phyloP scores from a whole-genome alignment of 2,888 invertebrate species.

The Nomada ferruginata region DNA sequence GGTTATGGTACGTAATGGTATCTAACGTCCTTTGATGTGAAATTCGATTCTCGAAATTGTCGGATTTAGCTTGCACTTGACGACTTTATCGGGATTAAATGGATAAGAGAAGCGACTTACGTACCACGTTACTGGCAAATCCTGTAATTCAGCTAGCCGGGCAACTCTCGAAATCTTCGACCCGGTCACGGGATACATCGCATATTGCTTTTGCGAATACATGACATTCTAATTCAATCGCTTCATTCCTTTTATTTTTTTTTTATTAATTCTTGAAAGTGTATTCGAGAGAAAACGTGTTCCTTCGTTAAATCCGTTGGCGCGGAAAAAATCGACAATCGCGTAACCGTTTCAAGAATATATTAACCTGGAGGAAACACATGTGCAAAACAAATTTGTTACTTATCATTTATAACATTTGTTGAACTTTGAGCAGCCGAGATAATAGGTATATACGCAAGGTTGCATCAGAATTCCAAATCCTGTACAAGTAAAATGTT shows the following conservation, averaged over 20 bases:
- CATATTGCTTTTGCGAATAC: too few relatives aligned
- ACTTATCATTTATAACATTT: too few relatives aligned
- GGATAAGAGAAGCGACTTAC: conserved; percentile 19
- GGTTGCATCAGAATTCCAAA: too few relatives aligned
- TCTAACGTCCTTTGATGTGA: conserved; percentile 21
- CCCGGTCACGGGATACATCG: background rate
- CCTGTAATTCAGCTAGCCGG: conserved; percentile 6
- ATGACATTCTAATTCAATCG: too few relatives aligned
- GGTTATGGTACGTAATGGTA: conserved; percentile 27
- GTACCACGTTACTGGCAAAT: conserved; percentile 9
- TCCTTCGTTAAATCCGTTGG: conserved; percentile 30
- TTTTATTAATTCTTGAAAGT: conserved; percentile 8
- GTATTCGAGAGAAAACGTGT: background rate
- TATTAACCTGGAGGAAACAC: too few relatives aligned
- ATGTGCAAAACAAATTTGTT: too few relatives aligned
- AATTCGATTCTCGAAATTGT: conserved; percentile 29
- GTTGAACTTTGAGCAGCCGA: too few relatives aligned
- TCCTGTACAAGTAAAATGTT: too few relatives aligned
- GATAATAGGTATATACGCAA: too few relatives aligned
- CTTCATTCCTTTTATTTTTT: too few relatives aligned
- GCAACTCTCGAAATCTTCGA: background rate
- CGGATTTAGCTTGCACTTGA: conserved; percentile 28
- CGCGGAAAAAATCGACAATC: background rate
- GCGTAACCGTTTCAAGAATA: too few relatives aligned
- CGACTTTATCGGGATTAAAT: conserved; percentile 16